These are phyloP conservation scores for Drosophila tanythrix DNA, from an alignment of 2,888 invertebrate genomes.

Conservation along the genomic window DNA sequence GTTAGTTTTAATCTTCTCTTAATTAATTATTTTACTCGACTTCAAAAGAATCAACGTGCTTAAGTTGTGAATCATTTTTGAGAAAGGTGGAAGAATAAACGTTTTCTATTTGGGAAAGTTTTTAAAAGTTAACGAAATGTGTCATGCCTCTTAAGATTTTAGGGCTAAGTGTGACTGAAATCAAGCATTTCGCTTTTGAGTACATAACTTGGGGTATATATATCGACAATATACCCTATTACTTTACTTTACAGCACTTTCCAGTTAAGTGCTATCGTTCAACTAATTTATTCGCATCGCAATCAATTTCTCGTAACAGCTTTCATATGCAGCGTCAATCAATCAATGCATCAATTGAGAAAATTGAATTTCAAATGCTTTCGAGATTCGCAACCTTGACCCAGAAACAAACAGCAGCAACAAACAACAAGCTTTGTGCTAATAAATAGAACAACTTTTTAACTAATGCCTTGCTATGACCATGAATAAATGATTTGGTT, in stretches of 20 bases:
- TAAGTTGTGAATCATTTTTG: neutral
- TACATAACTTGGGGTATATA: neutral
- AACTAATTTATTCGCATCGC: neutral
- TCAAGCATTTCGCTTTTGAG: neutral
- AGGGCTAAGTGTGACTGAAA: neutral
- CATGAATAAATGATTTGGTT: neutral
- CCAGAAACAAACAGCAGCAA: neutral
- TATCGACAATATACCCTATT: neutral
- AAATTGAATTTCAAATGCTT: constrained; percentile 17
- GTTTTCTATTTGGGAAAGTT: neutral
- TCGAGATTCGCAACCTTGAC: constrained; percentile 10
- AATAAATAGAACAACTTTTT: neutral
- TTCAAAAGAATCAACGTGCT: neutral
- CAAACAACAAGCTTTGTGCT: neutral
- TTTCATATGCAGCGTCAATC: constrained; percentile 4
- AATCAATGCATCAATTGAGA: constrained; percentile 15
- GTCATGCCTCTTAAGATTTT: neutral
- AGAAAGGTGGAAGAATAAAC: neutral
- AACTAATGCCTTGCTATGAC: neutral
- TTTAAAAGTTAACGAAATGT: neutral
- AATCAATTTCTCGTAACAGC: neutral
- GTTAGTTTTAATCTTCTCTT: neutral
- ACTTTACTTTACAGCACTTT: too few species aligned
- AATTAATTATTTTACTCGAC: neutral
- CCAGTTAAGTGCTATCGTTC: neutral